Evolutionary conservation across 1,140 invertebrate genomes (phyloP).

Genomic region (Penaeus chinensis): DNA sequence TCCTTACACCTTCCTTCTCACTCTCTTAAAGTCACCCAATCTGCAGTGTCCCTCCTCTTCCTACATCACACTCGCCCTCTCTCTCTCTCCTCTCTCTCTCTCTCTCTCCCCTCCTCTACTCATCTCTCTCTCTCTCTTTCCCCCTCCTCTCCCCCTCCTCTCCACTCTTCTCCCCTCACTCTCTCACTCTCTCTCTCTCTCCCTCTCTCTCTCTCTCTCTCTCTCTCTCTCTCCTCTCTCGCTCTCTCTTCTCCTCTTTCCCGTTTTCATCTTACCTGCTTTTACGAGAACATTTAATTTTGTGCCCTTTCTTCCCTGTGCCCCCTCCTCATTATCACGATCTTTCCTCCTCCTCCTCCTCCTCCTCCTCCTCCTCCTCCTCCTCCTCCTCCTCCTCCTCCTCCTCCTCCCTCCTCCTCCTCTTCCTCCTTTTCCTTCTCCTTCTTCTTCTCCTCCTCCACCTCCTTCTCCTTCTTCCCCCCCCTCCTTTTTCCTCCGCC

Average conservation of each 20-base stretch:
- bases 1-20: neutral
- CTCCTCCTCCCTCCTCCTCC: neutral
- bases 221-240: neutral
- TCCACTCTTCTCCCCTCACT: neutral
- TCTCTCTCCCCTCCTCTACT: neutral
- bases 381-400: neutral
- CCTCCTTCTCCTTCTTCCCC: neutral
- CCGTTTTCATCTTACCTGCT: neutral
- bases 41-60: neutral
- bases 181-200: neutral
- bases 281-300: neutral
- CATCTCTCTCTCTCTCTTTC: neutral
- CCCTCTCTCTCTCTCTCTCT: neutral
- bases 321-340: neutral
- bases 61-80: neutral
- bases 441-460: neutral
- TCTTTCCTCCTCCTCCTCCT: neutral
- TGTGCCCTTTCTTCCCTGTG: neutral
- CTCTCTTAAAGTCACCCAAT: conserved; percentile 4
- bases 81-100: conserved; percentile 20
- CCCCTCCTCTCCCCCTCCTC: no score
- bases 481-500: neutral
- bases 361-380: neutral
- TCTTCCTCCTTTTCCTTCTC: neutral
- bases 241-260: neutral